Conservation (phyloP, 2,113 vertebrate genomes). For the Stictonetta naevosa region DNA sequence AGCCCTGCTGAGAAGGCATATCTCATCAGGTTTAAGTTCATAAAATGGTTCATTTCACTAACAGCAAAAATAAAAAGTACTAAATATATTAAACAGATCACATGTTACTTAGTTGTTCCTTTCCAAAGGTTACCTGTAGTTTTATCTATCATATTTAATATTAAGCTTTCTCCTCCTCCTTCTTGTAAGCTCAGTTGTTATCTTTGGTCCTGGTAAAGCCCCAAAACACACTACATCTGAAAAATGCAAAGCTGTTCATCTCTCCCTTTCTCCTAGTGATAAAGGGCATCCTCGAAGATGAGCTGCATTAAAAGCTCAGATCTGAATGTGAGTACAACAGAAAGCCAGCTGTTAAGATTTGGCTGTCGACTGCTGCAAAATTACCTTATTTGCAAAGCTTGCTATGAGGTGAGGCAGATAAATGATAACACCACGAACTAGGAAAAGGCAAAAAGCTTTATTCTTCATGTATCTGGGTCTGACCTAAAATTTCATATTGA, state of each 20-base stretch:
- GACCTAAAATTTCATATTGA: conserved; percentile 44
- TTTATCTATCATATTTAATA: conserved; percentile 39
- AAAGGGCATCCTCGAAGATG: conserved; percentile 61
- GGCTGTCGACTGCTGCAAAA: conserved; percentile 50
- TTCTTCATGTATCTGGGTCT: conserved; percentile 37
- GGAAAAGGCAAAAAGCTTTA: conserved; percentile 45
- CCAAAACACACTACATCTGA: conserved; percentile 28
- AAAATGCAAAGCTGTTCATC: conserved; percentile 38
- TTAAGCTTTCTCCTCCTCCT: conserved; percentile 14
- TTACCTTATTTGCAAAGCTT: conserved; percentile 72
- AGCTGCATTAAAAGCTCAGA: conserved; percentile 49
- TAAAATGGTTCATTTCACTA: conserved; percentile 1
- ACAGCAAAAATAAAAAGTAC: conserved; percentile 32
- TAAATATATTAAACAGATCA: too few species aligned
- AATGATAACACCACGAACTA: conserved; percentile 51
- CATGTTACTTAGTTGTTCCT: conserved; percentile 14
- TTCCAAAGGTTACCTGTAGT: not conserved
- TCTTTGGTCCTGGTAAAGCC: conserved; percentile 17
- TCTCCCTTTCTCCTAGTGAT: conserved; percentile 36
- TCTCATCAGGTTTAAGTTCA: not conserved
- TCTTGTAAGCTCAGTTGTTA: conserved; percentile 29
- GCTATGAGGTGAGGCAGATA: conserved; percentile 50
- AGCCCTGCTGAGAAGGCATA: not conserved
- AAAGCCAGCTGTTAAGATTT: conserved; percentile 72
- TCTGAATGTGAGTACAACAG: conserved; percentile 52